phyloP scores from a whole-genome alignment of 2,113 vertebrate species.

The Ornithorhynchus anatinus region DNA sequence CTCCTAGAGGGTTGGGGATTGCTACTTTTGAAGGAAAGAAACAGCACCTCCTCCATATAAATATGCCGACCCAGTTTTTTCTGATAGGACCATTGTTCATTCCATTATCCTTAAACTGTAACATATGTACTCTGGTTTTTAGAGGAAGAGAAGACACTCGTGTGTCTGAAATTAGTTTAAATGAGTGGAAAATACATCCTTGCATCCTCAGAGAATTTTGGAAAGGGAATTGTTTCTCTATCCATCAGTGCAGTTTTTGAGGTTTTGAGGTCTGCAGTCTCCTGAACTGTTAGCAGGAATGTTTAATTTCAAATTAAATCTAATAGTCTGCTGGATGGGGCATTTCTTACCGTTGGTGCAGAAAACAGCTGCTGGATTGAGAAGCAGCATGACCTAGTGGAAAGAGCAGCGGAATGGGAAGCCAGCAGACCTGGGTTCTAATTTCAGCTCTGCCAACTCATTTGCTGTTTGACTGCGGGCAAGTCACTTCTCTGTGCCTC shows the following conservation, averaged over 20 bases:
- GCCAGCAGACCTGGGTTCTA: background rate
- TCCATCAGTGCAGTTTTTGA: accelerated
- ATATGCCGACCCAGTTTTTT: no score
- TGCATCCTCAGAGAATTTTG: accelerated
- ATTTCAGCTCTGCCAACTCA: background rate
- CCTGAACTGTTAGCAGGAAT: accelerated
- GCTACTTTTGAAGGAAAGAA: no score
- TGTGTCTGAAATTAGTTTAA: accelerated
- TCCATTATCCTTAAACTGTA: no score
- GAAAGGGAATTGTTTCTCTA: accelerated
- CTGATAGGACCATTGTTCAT: no score
- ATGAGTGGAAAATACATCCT: accelerated
- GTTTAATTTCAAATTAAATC: background rate
- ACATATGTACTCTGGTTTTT: accelerated
- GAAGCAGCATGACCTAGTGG: background rate
- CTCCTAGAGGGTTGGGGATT: no score
- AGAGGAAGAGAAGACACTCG: accelerated
- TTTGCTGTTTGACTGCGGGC: no score
- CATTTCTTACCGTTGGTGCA: background rate
- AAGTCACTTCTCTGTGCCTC: no score
- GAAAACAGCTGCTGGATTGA: no score
- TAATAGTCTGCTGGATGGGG: background rate
- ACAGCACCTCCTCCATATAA: no score
- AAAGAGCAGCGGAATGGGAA: background rate
- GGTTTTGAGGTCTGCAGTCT: accelerated